Evolutionary conservation across 1,140 invertebrate species (phyloP), one percentile per base, ranked within the genome.

Genomic region (Dufourea novaeangliae): DNA sequence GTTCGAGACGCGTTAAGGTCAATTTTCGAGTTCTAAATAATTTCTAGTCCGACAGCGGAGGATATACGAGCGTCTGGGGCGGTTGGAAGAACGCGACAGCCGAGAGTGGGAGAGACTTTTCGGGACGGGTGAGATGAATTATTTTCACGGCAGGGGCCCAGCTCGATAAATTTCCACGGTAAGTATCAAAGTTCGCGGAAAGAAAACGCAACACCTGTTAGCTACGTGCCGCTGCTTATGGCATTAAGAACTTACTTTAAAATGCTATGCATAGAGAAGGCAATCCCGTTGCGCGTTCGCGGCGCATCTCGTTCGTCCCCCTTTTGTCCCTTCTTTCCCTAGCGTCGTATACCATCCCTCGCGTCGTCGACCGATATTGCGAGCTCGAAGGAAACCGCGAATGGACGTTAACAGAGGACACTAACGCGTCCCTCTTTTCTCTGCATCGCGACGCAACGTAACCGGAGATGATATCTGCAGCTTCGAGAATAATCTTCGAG

Each of bases 221-320:
- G 80, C 83, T 88, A 86, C 87, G 88, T 90, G 88, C 80, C 79
- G 78, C 76, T 79, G 86, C 88, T 88, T 88, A 87, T 80, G 78
- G 79, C 86, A 88, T 90, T 89, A 90, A 84, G 82, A 82, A 80
- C 59, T 84, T 88, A 85, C 84, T 90, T 90, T 88, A 90, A 90
- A 90, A 90, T 90, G 87, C 84, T 82, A 90, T 90, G 88, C 88
- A 90, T 90, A 90, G 75, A 79, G 77, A 86, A 88, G 81, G 57
- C 75, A 79, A 85, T 88, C 72, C 79, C 29, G 44, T 14, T 32
- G 59, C 77, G 63, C 34, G 69, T 74, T 70, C 71, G 57, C 57
- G 52, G 46, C 57, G 34, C 29, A 57, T 77, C 41, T 32, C 50
- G 11, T 50, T 27, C 29, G 29, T 54, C 50, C 54, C 56, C 22